Conservation (phyloP, 2,888 invertebrate species). For the Elysia crispata region DNA sequence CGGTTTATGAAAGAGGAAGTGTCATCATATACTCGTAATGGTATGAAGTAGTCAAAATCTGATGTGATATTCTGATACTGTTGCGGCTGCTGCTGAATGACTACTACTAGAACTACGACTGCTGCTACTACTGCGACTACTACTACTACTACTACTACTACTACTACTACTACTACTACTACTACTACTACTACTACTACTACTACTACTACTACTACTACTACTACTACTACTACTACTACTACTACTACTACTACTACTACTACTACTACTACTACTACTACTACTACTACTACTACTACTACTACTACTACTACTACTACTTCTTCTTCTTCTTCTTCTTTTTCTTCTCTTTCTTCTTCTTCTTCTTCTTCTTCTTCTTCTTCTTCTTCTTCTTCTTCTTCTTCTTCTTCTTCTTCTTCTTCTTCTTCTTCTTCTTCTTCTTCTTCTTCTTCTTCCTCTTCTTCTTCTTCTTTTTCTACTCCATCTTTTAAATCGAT, state of each 20-base stretch:
- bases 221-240: slow-evolving; percentile 30
- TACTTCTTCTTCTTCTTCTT: neutral
- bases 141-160: slow-evolving; percentile 26
- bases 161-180: slow-evolving; percentile 27
- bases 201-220: slow-evolving; percentile 29
- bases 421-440: slow-evolving; percentile 11
- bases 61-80: no score
- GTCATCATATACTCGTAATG: no score
- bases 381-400: slow-evolving; percentile 29
- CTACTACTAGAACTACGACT: no score
- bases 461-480: no score
- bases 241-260: slow-evolving; percentile 37
- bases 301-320: slow-evolving; percentile 22
- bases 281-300: slow-evolving; percentile 15
- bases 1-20: no score
- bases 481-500: no score
- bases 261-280: slow-evolving; percentile 33
- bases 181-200: slow-evolving; percentile 21
- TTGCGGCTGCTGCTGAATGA: no score
- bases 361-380: slow-evolving; percentile 29
- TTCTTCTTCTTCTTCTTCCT: slow-evolving; percentile 6
- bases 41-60: no score
- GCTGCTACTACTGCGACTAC: no score
- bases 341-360: slow-evolving; percentile 18
- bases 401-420: slow-evolving; percentile 27